These are phyloP conservation scores for Willowsia nigromaculata DNA, from an alignment of 2,888 invertebrate species.

Conservation along the genomic window DNA sequence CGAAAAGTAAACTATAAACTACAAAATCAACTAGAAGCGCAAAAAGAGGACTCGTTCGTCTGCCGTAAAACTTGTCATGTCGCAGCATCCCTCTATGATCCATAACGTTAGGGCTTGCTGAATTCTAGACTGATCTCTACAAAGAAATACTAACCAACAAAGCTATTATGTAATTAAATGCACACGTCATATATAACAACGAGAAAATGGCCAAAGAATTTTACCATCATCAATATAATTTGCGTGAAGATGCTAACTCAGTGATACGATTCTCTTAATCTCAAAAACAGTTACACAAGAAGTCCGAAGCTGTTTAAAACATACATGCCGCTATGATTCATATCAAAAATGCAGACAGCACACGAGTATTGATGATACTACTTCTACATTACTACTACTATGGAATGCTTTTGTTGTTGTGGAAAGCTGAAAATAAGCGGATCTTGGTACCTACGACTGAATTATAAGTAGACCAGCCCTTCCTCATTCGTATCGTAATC, in stretches of 20 bases:
- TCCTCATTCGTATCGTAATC: background rate
- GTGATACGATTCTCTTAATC: background rate
- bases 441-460: conserved; percentile 33
- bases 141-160: conserved; percentile 9
- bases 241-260: background rate
- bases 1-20: background rate
- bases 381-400: background rate
- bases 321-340: background rate
- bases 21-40: background rate
- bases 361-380: background rate
- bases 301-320: background rate
- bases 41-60: background rate
- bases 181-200: background rate
- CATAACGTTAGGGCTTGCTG: background rate
- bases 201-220: conserved; percentile 3
- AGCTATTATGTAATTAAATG: background rate
- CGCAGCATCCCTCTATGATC: background rate
- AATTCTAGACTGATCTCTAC: conserved; percentile 44
- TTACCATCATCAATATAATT: background rate
- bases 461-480: background rate
- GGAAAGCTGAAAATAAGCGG: too few species aligned
- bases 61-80: conserved; percentile 20
- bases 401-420: background rate
- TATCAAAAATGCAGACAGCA: background rate
- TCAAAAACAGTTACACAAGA: background rate